Conservation (phyloP, 1,140 invertebrate genomes). For the Platyura marginata region DNA sequence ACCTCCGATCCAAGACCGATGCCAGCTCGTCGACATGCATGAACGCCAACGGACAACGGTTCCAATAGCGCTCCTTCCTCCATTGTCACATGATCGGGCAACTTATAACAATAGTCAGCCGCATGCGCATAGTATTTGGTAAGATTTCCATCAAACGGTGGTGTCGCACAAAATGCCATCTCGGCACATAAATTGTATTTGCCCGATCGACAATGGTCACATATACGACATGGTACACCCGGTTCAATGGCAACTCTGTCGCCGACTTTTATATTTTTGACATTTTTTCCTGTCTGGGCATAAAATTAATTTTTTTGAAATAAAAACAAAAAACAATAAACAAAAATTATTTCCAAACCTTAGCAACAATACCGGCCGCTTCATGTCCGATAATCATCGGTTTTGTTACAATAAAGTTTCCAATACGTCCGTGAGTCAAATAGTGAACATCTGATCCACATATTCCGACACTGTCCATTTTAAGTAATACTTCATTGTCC, state of each 20-base stretch:
- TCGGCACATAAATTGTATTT: constrained; percentile 79
- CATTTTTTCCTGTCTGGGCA: constrained; percentile 55
- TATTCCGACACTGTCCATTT: constrained; percentile 83
- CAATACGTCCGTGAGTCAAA: constrained; percentile 63
- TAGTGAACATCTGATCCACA: constrained; percentile 95
- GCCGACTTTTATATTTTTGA: constrained; percentile 55
- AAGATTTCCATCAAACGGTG: constrained; percentile 73
- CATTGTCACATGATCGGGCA: constrained; percentile 73
- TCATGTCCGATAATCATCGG: constrained; percentile 88
- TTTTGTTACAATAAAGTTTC: constrained; percentile 56
- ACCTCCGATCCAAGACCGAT: constrained; percentile 49
- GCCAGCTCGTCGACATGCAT: constrained; percentile 72
- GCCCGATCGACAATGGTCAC: constrained; percentile 70
- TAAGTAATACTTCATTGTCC: constrained; percentile 61
- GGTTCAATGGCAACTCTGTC: constrained; percentile 90
- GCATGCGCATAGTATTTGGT: constrained; percentile 70
- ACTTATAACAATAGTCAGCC: constrained; percentile 84
- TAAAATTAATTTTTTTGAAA: no score
- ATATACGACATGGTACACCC: constrained; percentile 69
- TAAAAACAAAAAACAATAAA: no score
- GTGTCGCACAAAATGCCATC: constrained; percentile 79
- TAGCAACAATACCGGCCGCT: constrained; percentile 52
- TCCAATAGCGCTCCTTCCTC: constrained; percentile 90
- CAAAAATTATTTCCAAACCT: no score
- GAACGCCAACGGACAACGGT: constrained; percentile 84